Evolutionary conservation across 2,888 invertebrate genomes (phyloP), one percentile per base, ranked within the genome.

Genomic region (Epirrhoe tristata): DNA sequence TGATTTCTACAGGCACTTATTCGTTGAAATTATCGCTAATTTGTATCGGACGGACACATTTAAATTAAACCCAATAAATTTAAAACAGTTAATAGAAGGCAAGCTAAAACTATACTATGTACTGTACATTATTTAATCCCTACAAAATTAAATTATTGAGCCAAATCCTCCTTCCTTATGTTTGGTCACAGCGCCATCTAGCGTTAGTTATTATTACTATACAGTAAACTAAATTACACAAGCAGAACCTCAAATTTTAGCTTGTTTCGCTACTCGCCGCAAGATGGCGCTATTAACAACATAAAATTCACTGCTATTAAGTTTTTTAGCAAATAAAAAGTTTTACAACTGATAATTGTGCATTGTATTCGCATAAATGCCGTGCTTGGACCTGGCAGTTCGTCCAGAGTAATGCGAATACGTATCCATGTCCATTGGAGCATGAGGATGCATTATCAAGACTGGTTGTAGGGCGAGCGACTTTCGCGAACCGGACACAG

Each of bases 381-480:
- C 94, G 67, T 95, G 94, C 82, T 95, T 95, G 16, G 95, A 95
- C 53, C 95, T 82, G 0, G 94, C 94, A 0, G 96, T 96, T 72
- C 96, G 89, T 74, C 96, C 96, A 0, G 97, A 97, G 86, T 97
- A 97, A 80, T 97, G 97, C 0, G 97, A 97, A 83, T 96, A 97
- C 1, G 96, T 95, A 81, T 97, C 97, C 80, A 95, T 94, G 67
- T 95, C 95, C 82, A 95, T 94, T 8, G 95, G 94, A 0, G 95
- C 88, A 79, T 94, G 94, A 0, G 96, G 95, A 48, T 96, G 97
- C 93, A 97, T 96, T 78, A 98, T 90, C 58, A 98, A 91, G 7
- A 98, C 98, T 1, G 98, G 98, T 87, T 98, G 97, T 8, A 98
- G 90, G 59, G 97, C 97, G 6, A 98, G 93, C 0, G 98, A 97